Base-by-base conservation (phyloP, 2,797 vertebrate genomes). In the Anguilla obscura region DNA sequence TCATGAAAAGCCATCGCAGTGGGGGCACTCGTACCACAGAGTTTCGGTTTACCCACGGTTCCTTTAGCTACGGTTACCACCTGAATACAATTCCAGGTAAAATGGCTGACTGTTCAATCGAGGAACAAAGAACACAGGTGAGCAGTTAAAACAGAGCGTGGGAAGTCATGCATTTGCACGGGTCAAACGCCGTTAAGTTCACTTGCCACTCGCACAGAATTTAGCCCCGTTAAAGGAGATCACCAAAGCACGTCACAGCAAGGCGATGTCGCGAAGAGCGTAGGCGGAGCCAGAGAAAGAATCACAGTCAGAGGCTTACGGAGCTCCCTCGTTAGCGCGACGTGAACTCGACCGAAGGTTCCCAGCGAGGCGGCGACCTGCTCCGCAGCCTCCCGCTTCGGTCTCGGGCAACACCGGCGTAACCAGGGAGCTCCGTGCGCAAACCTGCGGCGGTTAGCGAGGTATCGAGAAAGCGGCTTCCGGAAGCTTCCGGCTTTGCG, bases 21-120 rank as follows among this genome's bases (percentile, higher is more conserved):
- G 58, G 86, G 18, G 80, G 88, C 89, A 74, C 89, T 89, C 89
- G 83, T 63, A 0, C 3, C 4, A 33, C 27, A 24, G 79, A 7
- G n/a, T 50, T 48, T 6, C 14, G 9, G 40, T 82, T 48, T 9
- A 50, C 16, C 21, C 21, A 8, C 10, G 40, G 45, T 18, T n/a
- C 9, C 45, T 48, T 18, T 3, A 14, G 79, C 45, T 50, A 82
- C 40, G n/a, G 9, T 50, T 45, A 82, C 18, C 79, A 74, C 30
- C 1, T 30, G 10, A 36, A 36, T 4, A 74, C 71, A 3, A 33
- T 18, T 79, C 2, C 74, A 18, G 33, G 16, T 21, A 45, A 40
- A 79, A 40, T 21, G 33, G 33, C 16, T 45, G 33, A 1, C 36
- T 12, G 0, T 33, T 76, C 71, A 14, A 4, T 12, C 9, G 3